Conservation (phyloP, 2,113 vertebrate species). For the Oryctolagus cuniculus region DNA sequence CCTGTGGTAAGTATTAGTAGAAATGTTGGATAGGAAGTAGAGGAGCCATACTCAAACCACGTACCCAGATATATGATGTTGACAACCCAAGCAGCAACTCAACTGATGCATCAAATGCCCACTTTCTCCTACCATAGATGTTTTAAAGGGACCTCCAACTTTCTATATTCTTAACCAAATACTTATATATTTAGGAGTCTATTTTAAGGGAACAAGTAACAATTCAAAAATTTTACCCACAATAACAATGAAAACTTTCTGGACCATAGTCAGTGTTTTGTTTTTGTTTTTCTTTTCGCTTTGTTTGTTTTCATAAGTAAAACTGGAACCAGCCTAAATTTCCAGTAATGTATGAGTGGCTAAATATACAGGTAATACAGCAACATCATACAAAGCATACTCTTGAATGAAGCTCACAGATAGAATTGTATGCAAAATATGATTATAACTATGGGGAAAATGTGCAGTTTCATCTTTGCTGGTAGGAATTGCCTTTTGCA, state of each 20-base stretch:
- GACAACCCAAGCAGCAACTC: too few species aligned
- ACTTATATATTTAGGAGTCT: constrained; percentile 23
- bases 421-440: constrained; percentile 7
- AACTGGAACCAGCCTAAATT: not conserved
- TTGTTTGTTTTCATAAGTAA: too few species aligned
- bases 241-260: not conserved
- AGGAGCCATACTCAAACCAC: too few species aligned
- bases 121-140: not conserved
- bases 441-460: constrained; percentile 35
- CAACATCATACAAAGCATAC: constrained; percentile 28
- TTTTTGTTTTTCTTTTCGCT: not conserved
- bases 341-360: too few species aligned
- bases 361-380: not conserved
- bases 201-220: not conserved
- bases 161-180: not conserved
- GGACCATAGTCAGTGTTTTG: not conserved
- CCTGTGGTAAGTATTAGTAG: too few species aligned
- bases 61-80: too few species aligned
- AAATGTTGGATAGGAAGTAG: too few species aligned
- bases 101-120: too few species aligned
- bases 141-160: not conserved
- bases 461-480: not conserved
- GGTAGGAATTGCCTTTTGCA: constrained; percentile 48
- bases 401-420: constrained; percentile 38
- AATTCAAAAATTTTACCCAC: constrained; percentile 16